These are phyloP conservation scores for Drosophila rellima DNA, from an alignment of 2,888 invertebrate species.

Conservation along the genomic window DNA sequence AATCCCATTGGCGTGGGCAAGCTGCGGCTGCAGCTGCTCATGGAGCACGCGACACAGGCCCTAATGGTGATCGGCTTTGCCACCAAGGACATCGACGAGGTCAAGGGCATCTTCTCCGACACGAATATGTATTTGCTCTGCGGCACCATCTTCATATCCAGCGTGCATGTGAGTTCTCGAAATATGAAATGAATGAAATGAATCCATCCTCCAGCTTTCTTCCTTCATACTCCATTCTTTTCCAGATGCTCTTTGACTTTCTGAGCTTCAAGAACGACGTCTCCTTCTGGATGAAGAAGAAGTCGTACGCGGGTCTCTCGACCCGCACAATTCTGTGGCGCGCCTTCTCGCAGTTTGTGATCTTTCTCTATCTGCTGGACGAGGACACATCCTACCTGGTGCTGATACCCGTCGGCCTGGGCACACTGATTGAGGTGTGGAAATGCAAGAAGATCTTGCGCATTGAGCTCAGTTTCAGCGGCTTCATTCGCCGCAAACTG, in stretches of 20 bases:
- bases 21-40: constrained; percentile 91
- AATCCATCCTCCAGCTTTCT: too few relatives aligned
- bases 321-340: constrained; percentile 96
- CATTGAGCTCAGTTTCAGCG: constrained; percentile 87
- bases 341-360: constrained; percentile 95
- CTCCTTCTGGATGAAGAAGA: constrained; percentile 95
- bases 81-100: constrained; percentile 97
- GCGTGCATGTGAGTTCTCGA: constrained; percentile 97
- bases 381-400: constrained; percentile 96
- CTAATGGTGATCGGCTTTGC: constrained; percentile 90
- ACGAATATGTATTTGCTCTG: constrained; percentile 96
- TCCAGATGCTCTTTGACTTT: constrained; percentile 96
- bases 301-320: constrained; percentile 95
- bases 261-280: constrained; percentile 99
- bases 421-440: constrained; percentile 97
- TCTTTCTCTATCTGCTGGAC: constrained; percentile 96
- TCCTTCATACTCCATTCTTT: neutral
- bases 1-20: constrained; percentile 93
- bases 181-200: too few relatives aligned
- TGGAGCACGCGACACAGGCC: constrained; percentile 90
- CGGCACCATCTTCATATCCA: constrained; percentile 95
- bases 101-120: constrained; percentile 98
- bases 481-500: constrained; percentile 61
- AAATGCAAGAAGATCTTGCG: constrained; percentile 97
- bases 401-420: constrained; percentile 94